Conservation (phyloP, 2,113 vertebrate genomes). For the Equus przewalskii region DNA sequence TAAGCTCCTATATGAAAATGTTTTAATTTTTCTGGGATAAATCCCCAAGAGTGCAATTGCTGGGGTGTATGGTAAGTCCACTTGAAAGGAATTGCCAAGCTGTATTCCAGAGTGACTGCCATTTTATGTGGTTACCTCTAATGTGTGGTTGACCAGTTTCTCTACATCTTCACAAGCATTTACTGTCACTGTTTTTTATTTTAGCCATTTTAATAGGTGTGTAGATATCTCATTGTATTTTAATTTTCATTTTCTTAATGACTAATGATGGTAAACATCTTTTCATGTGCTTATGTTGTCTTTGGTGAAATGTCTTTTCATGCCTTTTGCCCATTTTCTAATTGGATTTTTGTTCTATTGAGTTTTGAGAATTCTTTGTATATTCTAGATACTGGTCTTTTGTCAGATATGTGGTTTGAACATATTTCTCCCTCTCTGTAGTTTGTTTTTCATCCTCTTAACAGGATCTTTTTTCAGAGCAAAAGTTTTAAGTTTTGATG, state of each 20-base stretch:
- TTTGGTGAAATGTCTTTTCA: not conserved
- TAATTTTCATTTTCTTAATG: not conserved
- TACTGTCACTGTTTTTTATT: not conserved
- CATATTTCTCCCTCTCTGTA: not conserved
- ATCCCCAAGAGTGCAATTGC: not conserved
- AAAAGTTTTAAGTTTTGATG: not conserved
- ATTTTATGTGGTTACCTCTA: not conserved
- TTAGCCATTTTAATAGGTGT: not conserved
- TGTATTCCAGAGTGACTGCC: not conserved
- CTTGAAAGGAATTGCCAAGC: not conserved
- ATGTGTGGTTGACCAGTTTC: not conserved
- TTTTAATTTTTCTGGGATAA: not conserved
- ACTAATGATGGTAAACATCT: not conserved
- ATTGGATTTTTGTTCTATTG: not conserved
- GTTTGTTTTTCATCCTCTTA: not conserved
- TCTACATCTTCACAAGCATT: not conserved
- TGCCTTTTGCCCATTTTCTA: not conserved
- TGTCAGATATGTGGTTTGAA: not conserved
- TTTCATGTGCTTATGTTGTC: not conserved
- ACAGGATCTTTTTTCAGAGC: not conserved
- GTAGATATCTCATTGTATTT: not conserved
- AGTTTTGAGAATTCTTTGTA: not conserved
- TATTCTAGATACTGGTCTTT: not conserved
- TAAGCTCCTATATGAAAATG: not conserved
- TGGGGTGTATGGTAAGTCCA: not conserved